Evolutionary conservation across 2,888 invertebrate species (phyloP).

Genomic region (Orthosia incerta): DNA sequence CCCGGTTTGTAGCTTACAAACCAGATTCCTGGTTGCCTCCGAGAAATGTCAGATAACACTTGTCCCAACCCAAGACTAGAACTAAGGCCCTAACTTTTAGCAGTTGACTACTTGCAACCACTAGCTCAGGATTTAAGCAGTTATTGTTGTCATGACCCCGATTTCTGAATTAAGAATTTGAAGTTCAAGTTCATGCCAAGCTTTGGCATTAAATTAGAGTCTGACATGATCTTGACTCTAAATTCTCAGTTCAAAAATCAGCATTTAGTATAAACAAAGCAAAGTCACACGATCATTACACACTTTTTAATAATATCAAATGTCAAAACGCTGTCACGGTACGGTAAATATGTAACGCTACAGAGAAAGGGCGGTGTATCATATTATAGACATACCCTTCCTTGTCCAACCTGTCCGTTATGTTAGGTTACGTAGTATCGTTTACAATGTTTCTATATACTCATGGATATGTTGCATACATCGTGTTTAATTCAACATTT

Average conservation of each 20-base stretch:
- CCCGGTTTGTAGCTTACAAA: no score
- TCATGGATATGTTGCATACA: conserved; percentile 34
- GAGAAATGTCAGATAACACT: no score
- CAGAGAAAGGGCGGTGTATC: conserved; percentile 79
- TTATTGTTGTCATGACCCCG: no score
- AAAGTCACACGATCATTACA: background rate
- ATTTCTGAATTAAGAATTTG: no score
- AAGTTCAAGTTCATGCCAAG: no score
- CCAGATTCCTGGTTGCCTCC: no score
- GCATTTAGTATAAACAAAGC: background rate
- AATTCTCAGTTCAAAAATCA: background rate
- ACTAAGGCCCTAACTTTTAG: no score
- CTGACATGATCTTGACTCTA: no score
- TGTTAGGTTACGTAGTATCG: conserved; percentile 58
- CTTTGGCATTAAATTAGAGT: no score
- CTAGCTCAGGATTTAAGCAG: no score
- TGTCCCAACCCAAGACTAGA: no score
- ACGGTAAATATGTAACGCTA: conserved; percentile 66
- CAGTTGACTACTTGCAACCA: no score
- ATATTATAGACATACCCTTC: conserved; percentile 73
- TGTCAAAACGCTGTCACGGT: conserved; percentile 59
- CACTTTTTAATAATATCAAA: conserved; percentile 41
- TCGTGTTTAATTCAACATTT: conserved; percentile 19
- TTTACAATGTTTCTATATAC: conserved; percentile 44
- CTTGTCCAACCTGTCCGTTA: conserved; percentile 75